Percentiles rank a stretch among this genome's conserved stretches.
Evolutionary conservation across 2,113 vertebrate genomes (phyloP).

Genomic region (Varanus salvator): DNA sequence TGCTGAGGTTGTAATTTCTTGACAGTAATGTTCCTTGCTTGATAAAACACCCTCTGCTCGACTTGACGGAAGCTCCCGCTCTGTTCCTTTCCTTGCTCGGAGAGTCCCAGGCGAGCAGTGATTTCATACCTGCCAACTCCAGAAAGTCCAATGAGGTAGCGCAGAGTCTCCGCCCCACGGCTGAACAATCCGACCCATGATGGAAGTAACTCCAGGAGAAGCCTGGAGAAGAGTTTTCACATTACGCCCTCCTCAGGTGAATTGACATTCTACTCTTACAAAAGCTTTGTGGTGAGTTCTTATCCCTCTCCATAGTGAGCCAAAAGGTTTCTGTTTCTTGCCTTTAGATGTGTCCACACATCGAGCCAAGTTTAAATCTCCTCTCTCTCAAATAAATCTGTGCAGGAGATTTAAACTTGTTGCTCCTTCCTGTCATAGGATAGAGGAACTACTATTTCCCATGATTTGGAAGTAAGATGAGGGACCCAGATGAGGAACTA

Average conservation of each 20-base stretch:
- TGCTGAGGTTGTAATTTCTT: constrained; percentile 75
- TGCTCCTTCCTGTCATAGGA: not conserved
- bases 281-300: not conserved
- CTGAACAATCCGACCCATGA: not conserved
- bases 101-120: constrained; percentile 18
- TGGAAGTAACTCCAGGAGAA: not conserved
- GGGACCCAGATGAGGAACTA: too few species aligned
- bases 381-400: not conserved
- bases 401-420: not conserved
- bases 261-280: too few species aligned
- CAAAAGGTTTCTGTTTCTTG: not conserved
- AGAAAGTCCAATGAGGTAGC: not conserved
- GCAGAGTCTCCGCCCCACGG: not conserved
- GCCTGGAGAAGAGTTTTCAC: not conserved
- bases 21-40: constrained; percentile 75
- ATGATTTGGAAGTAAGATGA: not conserved
- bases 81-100: not conserved
- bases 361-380: not conserved
- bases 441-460: too few species aligned
- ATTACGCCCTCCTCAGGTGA: not conserved
- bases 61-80: constrained; percentile 48
- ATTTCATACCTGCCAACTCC: constrained; percentile 24
- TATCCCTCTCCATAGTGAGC: not conserved
- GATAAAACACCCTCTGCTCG: constrained; percentile 69
- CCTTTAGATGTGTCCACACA: not conserved